Evolutionary conservation across 2,797 vertebrate species (phyloP).

Genomic region (Sparus aurata): DNA sequence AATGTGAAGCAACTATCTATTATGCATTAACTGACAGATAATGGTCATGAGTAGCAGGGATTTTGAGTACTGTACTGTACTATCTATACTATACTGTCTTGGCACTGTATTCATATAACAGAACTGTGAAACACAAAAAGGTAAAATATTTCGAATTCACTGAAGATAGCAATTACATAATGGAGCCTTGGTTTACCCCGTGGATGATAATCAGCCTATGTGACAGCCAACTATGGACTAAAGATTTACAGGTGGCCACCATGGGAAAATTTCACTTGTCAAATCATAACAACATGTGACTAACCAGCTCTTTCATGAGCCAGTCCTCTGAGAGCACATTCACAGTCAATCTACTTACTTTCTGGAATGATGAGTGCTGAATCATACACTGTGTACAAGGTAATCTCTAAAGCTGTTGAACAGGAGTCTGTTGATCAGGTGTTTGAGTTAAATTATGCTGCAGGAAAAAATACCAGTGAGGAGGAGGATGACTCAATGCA

Average conservation of each 20-base stretch:
- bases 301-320: slow-evolving; percentile 42
- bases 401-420: slow-evolving; percentile 45
- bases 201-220: slow-evolving; percentile 20
- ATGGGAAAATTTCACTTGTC: slow-evolving; percentile 33
- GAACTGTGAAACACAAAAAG: neutral
- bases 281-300: slow-evolving; percentile 37
- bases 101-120: slow-evolving; percentile 1
- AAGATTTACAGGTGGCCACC: slow-evolving; percentile 40
- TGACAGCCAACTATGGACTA: slow-evolving; percentile 29
- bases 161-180: slow-evolving; percentile 34
- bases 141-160: slow-evolving; percentile 33
- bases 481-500: slow-evolving; percentile 76
- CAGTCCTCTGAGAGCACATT: slow-evolving; percentile 29
- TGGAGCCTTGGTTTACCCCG: slow-evolving; percentile 4
- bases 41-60: neutral
- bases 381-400: slow-evolving; percentile 50
- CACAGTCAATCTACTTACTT: slow-evolving; percentile 38
- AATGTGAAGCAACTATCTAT: slow-evolving; percentile 5
- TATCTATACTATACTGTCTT: neutral
- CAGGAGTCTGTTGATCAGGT: slow-evolving; percentile 61
- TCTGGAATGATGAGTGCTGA: slow-evolving; percentile 53
- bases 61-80: slow-evolving; percentile 1
- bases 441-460: slow-evolving; percentile 65
- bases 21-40: slow-evolving; percentile 21
- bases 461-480: slow-evolving; percentile 60